Conservation (phyloP, 2,797 vertebrate genomes). For the Trachops cirrhosus region DNA sequence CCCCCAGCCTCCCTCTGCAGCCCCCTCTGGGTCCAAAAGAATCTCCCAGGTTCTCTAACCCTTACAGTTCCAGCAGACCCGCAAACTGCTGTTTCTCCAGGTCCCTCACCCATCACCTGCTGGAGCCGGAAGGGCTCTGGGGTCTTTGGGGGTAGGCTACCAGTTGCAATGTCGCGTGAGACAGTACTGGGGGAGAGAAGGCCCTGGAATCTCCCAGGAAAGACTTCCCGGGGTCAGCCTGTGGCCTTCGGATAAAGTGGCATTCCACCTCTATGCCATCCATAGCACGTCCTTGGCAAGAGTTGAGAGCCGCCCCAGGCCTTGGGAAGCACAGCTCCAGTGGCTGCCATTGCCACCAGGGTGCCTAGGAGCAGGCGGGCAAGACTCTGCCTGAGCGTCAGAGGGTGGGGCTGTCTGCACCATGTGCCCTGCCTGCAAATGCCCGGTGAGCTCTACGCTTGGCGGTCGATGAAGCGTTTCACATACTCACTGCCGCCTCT, state of each 20-base stretch:
- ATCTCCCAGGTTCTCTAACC: background rate
- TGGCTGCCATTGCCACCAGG: background rate
- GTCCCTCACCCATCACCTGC: background rate
- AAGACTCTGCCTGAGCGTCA: background rate
- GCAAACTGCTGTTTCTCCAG: background rate
- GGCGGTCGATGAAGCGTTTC: background rate
- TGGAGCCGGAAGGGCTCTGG: background rate
- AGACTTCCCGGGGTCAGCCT: background rate
- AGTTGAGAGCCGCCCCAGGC: background rate
- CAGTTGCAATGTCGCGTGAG: background rate
- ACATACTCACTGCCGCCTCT: background rate
- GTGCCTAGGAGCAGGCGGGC: background rate
- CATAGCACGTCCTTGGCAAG: background rate
- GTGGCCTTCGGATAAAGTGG: background rate
- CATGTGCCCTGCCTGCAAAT: background rate
- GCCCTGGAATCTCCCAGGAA: background rate
- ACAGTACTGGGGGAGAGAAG: too few relatives aligned
- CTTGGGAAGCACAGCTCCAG: background rate
- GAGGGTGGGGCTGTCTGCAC: background rate
- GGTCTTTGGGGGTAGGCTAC: background rate
- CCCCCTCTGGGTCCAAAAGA: background rate
- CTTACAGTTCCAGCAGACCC: background rate
- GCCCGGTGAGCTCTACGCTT: accelerated
- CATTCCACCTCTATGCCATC: background rate
- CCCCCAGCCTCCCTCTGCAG: background rate